phyloP scores from a whole-genome alignment of 1,140 invertebrate species.

The Hypsibius dujardini region DNA sequence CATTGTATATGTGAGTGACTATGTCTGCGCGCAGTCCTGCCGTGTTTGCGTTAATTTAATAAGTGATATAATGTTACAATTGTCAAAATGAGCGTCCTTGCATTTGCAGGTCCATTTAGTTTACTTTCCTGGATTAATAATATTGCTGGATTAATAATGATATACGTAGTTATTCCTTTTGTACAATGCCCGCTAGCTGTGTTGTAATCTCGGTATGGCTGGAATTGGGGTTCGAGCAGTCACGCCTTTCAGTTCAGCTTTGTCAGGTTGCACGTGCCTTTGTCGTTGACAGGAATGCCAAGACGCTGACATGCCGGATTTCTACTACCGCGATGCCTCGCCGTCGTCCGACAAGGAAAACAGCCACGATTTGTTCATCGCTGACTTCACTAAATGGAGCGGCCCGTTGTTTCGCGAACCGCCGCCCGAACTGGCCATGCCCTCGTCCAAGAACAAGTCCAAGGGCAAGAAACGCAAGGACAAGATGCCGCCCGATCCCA shows the following conservation, averaged over 20 bases:
- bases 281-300: not conserved
- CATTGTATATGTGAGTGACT: no score
- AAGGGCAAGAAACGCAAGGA: not conserved
- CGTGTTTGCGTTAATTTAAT: no score
- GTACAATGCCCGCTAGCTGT: not conserved
- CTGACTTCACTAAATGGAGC: not conserved
- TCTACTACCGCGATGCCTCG: not conserved
- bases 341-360: conserved; percentile 11
- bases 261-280: no score
- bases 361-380: not conserved
- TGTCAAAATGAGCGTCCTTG: no score
- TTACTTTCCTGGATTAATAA: no score
- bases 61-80: no score
- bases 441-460: not conserved
- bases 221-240: not conserved
- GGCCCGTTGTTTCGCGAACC: not conserved
- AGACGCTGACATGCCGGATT: not conserved
- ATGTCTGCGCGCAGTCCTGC: no score
- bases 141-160: not conserved
- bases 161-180: not conserved
- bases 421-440: no score
- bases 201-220: not conserved
- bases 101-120: no score
- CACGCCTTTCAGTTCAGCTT: no score
- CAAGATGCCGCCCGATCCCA: not conserved